A percentile compares a stretch with the other conserved stretches of the same genome.
Evolutionary conservation across 1,140 invertebrate genomes (phyloP).

Genomic region (Chrysomallon squamiferum): DNA sequence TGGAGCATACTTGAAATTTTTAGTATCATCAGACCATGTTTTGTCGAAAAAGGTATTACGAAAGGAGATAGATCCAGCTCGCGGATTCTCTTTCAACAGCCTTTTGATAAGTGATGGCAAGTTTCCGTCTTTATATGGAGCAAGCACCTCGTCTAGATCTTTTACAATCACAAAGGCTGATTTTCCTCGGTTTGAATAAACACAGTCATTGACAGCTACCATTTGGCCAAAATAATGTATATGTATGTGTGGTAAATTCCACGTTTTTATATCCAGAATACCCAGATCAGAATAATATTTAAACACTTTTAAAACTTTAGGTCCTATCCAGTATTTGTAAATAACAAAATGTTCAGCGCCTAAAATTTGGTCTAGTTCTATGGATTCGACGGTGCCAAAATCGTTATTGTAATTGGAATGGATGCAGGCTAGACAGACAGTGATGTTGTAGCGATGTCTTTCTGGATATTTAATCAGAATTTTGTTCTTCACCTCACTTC

Average conservation of each 20-base stretch:
- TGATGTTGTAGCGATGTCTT: not conserved
- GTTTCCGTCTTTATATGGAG: not conserved
- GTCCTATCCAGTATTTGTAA: not conserved
- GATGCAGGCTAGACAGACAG: not conserved
- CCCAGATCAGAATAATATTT: not conserved
- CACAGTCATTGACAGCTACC: not conserved
- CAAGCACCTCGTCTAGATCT: not conserved
- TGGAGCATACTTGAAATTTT: not conserved
- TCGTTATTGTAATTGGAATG: not conserved
- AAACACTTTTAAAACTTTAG: not conserved
- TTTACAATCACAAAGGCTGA: not conserved
- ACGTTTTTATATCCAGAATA: not conserved
- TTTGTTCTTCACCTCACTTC: not conserved
- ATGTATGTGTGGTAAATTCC: not conserved
- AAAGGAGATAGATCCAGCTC: not conserved
- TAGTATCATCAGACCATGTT: not conserved
- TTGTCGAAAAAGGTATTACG: not conserved
- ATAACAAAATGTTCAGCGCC: not conserved
- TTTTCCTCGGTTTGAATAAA: not conserved
- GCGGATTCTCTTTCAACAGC: not conserved
- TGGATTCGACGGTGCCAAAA: not conserved
- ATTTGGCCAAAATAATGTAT: slow-evolving; percentile 1
- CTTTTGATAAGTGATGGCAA: not conserved
- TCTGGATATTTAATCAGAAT: not conserved
- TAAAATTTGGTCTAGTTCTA: not conserved